These are phyloP conservation scores for Cantharis rustica DNA, from an alignment of 2,888 invertebrate species.

Conservation along the genomic window DNA sequence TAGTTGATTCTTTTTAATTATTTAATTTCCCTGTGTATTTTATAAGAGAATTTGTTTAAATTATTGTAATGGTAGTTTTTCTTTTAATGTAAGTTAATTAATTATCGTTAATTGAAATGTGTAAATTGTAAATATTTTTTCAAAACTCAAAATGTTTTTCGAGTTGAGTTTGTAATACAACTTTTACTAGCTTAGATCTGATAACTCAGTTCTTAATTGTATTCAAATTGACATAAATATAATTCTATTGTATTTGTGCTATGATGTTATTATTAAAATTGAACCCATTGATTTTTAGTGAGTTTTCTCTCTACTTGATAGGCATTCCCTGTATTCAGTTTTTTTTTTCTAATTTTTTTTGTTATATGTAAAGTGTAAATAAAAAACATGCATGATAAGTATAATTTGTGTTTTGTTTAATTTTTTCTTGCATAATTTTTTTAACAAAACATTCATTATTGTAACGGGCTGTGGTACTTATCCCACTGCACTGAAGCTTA, in stretches of 20 bases:
- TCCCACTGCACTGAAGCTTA: too few relatives aligned
- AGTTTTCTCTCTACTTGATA: not conserved
- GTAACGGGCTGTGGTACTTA: too few relatives aligned
- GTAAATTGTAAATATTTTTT: slow-evolving; percentile 4
- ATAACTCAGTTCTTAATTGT: not conserved
- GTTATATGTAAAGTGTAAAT: not conserved
- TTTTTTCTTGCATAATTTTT: not conserved
- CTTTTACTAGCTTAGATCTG: slow-evolving; percentile 2
- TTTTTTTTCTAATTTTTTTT: not conserved
- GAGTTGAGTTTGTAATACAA: not conserved
- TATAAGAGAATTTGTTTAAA: not conserved
- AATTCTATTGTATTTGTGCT: slow-evolving; percentile 1
- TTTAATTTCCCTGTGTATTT: not conserved
- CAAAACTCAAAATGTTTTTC: not conserved
- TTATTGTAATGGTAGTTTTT: not conserved
- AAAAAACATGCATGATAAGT: not conserved
- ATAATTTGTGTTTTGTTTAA: not conserved
- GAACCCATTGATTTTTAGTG: not conserved
- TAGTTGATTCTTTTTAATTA: not conserved
- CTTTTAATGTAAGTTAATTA: not conserved
- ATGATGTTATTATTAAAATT: not conserved
- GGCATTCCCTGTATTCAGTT: not conserved
- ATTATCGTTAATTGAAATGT: not conserved
- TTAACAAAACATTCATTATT: too few relatives aligned
- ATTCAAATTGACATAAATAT: not conserved